Conservation (phyloP, 1,140 invertebrate genomes). For the Prorops nasuta region DNA sequence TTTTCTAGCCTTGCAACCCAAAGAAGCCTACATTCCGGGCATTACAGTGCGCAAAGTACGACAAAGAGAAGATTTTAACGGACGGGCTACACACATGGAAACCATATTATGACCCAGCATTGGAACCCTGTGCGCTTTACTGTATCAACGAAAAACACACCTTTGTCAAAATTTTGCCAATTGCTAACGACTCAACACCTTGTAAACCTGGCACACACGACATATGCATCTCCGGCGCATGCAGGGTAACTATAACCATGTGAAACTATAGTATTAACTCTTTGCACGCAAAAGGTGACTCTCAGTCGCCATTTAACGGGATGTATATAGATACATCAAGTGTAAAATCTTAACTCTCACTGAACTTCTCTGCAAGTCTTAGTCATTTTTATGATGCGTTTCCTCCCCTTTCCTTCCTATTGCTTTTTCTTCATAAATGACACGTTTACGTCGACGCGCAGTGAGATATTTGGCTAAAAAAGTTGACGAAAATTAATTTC, state of each 20-base stretch:
- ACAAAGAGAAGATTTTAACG: constrained; percentile 44
- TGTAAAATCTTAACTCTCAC: no score
- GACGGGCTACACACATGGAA: constrained; percentile 56
- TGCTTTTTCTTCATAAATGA: no score
- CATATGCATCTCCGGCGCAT: constrained; percentile 61
- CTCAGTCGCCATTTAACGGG: no score
- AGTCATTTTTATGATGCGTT: no score
- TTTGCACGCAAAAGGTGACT: not conserved
- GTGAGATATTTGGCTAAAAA: no score
- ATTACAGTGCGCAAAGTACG: constrained; percentile 61
- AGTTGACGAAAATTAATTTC: no score
- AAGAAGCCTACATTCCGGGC: constrained; percentile 57
- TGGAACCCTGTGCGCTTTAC: constrained; percentile 58
- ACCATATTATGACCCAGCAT: constrained; percentile 52
- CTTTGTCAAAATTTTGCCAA: constrained; percentile 44
- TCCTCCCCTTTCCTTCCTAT: no score
- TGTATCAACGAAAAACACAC: constrained; percentile 57
- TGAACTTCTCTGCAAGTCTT: no score
- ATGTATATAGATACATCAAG: no score
- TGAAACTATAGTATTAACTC: not conserved
- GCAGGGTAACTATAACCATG: constrained; percentile 58
- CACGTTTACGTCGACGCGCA: no score
- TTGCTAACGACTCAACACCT: constrained; percentile 59
- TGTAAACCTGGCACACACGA: constrained; percentile 61
- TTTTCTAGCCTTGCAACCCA: constrained; percentile 60